Evolutionary conservation across 2,113 vertebrate genomes (phyloP).

Genomic region (human): DNA sequence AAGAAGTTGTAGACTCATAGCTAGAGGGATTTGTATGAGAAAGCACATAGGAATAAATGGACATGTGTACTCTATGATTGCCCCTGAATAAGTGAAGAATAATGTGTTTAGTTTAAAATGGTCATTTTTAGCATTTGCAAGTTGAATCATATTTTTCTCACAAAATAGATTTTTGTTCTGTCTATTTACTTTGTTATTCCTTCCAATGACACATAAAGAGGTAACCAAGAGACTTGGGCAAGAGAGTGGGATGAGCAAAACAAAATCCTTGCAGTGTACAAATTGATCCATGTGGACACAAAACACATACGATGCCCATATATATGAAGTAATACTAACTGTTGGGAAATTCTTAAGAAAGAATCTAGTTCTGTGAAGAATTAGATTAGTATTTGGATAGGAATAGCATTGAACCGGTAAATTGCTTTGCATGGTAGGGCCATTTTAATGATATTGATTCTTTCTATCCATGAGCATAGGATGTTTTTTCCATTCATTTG

Average conservation of each 20-base stretch:
- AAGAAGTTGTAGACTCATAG: background rate
- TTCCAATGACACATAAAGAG: background rate
- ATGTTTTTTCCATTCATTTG: no score
- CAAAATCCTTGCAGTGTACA: background rate
- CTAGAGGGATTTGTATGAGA: background rate
- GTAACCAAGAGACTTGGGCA: background rate
- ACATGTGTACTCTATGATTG: background rate
- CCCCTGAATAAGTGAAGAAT: background rate
- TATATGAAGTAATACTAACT: background rate
- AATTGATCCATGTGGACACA: background rate
- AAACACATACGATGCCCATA: background rate
- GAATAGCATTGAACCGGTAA: no score
- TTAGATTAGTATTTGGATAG: no score
- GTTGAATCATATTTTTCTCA: background rate
- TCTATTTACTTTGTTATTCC: background rate
- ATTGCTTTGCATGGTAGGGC: no score
- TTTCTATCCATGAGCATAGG: no score
- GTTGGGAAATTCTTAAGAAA: slow-evolving; percentile 50
- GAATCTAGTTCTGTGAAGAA: background rate
- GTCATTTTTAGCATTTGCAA: background rate
- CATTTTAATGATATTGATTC: no score
- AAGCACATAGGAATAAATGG: background rate
- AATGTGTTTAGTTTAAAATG: background rate
- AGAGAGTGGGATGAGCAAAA: background rate
- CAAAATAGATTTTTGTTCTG: background rate